A percentile compares a stretch with the other conserved stretches of the same genome.
Conservation (phyloP, 2,113 vertebrate genomes). For the Rhegmatorhina hoffmannsi region DNA sequence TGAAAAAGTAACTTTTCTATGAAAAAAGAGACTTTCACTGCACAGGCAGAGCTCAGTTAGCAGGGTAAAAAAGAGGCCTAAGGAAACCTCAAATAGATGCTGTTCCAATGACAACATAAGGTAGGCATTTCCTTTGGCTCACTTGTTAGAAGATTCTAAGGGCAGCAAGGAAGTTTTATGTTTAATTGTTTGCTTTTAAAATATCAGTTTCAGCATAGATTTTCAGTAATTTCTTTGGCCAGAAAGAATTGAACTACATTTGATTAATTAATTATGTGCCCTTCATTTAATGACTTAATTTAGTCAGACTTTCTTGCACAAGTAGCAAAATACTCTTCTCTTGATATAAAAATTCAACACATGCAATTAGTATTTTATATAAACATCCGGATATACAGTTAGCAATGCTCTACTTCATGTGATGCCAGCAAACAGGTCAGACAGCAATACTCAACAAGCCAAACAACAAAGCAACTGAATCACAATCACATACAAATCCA, state of each 20-base stretch:
- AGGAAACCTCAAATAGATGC: conserved; percentile 53
- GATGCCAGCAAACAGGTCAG: conserved; percentile 11
- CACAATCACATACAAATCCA: neutral
- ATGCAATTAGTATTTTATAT: neutral
- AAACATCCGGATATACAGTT: neutral
- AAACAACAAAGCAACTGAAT: neutral
- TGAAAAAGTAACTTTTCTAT: neutral
- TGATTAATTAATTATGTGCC: neutral
- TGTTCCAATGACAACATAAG: conserved; percentile 65
- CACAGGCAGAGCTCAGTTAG: neutral
- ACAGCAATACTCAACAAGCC: neutral
- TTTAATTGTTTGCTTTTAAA: conserved; percentile 48
- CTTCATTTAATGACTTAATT: neutral
- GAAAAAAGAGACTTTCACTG: neutral
- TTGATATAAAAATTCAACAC: neutral
- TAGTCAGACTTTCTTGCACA: neutral
- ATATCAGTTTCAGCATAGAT: neutral
- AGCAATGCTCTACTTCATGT: neutral
- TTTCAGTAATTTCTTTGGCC: neutral
- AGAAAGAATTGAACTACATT: neutral
- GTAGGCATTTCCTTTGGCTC: conserved; percentile 64
- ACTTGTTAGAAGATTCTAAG: conserved; percentile 48
- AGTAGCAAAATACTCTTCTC: neutral
- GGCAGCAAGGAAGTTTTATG: conserved; percentile 44
- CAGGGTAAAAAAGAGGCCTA: conserved; percentile 46